phyloP scores from a whole-genome alignment of 1,140 invertebrate species.

The Drosophila albomicans region DNA sequence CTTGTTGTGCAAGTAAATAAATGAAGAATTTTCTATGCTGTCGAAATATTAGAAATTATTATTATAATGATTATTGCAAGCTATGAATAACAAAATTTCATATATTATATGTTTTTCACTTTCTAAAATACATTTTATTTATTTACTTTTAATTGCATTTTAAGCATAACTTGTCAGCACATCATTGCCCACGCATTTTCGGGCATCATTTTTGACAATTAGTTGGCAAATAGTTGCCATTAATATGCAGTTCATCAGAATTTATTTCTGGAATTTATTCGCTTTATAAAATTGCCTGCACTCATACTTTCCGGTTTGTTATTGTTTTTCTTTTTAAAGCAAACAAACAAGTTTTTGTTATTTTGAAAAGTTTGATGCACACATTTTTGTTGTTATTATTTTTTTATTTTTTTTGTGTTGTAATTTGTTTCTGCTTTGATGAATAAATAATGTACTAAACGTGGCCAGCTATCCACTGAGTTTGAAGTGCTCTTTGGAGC shows the following conservation, averaged over 20 bases:
- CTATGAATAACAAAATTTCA: too few relatives aligned
- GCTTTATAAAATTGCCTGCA: not conserved
- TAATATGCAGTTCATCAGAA: not conserved
- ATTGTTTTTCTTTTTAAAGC: slow-evolving; percentile 14
- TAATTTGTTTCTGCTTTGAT: slow-evolving; percentile 18
- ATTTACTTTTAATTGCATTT: not conserved
- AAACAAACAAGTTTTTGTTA: slow-evolving; percentile 21
- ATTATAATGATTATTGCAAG: too few relatives aligned
- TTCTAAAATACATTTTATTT: too few relatives aligned
- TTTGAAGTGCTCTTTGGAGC: not conserved
- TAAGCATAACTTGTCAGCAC: not conserved
- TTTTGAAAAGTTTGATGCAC: slow-evolving; percentile 25
- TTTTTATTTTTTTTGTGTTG: not conserved
- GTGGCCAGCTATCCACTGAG: not conserved
- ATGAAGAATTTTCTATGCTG: too few relatives aligned
- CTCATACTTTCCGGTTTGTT: not conserved
- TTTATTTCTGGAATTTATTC: not conserved
- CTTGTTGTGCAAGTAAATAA: too few relatives aligned
- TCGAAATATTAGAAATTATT: too few relatives aligned
- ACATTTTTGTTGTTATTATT: not conserved
- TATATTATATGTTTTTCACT: too few relatives aligned
- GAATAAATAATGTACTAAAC: slow-evolving; percentile 26
- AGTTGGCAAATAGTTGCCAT: slow-evolving; percentile 8
- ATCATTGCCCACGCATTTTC: not conserved
- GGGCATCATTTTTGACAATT: not conserved